Evolutionary conservation across 2,797 vertebrate species (phyloP).

Genomic region (Prionace glauca): DNA sequence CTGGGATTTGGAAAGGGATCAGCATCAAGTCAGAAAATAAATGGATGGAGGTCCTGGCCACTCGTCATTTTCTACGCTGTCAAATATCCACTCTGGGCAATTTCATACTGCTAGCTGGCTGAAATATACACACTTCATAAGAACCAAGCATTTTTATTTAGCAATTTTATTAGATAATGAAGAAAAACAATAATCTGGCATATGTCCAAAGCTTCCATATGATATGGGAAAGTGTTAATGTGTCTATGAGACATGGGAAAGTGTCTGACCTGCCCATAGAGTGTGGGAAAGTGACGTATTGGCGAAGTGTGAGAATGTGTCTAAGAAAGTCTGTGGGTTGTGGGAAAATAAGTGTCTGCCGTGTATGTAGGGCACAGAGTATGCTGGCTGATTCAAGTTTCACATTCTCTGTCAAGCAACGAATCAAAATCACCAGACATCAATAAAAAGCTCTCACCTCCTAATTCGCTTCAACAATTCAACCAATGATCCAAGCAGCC

Average conservation of each 20-base stretch:
- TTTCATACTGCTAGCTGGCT: neutral
- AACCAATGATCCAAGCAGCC: neutral
- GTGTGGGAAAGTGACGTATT: constrained; percentile 13
- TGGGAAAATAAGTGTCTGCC: constrained; percentile 11
- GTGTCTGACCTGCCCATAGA: neutral
- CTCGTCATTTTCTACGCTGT: neutral
- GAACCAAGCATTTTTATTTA: neutral
- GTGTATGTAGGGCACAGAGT: neutral
- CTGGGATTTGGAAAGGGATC: neutral
- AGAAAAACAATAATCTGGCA: neutral
- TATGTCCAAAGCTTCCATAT: neutral
- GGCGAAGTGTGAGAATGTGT: neutral
- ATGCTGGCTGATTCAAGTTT: neutral
- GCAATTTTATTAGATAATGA: neutral
- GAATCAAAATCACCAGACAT: neutral
- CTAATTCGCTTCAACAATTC: neutral
- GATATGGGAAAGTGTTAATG: constrained; percentile 13
- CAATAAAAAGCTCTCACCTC: neutral
- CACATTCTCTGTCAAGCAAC: neutral
- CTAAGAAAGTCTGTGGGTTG: neutral
- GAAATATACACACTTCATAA: neutral
- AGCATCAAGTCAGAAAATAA: neutral
- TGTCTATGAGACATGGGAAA: neutral
- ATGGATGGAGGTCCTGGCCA: neutral
- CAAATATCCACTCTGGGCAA: neutral